These are phyloP conservation scores for Laterallus jamaicensis DNA, from an alignment of 2,113 vertebrate species.

Conservation along the genomic window DNA sequence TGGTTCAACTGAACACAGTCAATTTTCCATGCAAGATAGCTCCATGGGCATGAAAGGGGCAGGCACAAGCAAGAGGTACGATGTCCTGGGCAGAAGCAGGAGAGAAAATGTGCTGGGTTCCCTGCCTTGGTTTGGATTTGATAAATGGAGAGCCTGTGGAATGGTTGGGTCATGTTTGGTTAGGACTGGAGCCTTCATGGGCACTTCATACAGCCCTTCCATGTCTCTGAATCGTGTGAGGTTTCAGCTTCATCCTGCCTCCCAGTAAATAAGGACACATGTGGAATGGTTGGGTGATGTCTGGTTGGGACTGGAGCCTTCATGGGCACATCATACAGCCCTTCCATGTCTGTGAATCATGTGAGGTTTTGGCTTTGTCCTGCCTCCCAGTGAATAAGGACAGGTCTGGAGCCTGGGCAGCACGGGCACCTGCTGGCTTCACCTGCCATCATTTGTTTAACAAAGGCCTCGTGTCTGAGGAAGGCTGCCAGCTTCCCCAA, in stretches of 20 bases:
- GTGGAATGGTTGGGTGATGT: no score
- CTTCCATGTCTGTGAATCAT: neutral
- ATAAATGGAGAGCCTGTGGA: neutral
- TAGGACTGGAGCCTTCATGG: neutral
- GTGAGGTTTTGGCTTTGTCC: neutral
- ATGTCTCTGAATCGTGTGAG: neutral
- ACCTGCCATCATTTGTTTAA: neutral
- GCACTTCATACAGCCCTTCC: neutral
- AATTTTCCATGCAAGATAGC: neutral
- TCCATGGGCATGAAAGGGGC: neutral
- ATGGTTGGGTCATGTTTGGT: neutral
- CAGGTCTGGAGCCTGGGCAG: neutral
- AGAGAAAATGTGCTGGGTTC: neutral
- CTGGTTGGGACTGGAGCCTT: no score
- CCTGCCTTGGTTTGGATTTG: no score
- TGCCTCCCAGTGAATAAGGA: neutral
- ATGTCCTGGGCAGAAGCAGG: neutral
- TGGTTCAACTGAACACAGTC: neutral
- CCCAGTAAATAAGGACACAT: neutral
- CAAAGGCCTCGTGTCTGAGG: neutral
- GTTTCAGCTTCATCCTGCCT: neutral
- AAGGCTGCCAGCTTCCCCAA: neutral
- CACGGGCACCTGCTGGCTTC: neutral
- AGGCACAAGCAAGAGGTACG: neutral
- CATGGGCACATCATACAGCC: neutral